Base-by-base conservation (phyloP, 2,113 vertebrate genomes). In the Macaca fascicularis region DNA sequence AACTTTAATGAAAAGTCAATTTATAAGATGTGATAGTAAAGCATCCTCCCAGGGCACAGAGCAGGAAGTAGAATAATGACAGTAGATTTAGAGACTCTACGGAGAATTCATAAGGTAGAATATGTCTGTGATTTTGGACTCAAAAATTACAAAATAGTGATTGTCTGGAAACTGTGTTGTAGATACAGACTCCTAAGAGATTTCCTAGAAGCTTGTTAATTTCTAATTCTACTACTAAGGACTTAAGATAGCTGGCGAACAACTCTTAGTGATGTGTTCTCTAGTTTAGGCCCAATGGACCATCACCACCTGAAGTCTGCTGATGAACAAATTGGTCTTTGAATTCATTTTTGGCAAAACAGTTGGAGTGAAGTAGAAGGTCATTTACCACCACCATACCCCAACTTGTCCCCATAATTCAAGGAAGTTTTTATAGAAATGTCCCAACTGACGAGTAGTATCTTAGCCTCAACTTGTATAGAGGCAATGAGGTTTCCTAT, bases 401-500 rank as follows among this genome's bases (percentile, higher is more conserved):
- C 3, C 32, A 50, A 61, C 0, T 9, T 32, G 14, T 38, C 11
- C 5, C 8, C 30, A 57, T 30, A 55, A 17, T 23, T 27, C 27
- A 43, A 52, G 22, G 8, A 80, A 2, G 61, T 69, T 8, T 32
- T 50, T 19, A 6, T 14, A 83, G 25, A 55, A 22, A 13, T 35
- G 83, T 78, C 69, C 32, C 11, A 12, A 13, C 10, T 17, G 27
- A 14, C 83, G 25, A 27, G 38, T 48, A 40, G 23, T 40, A 16
- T 35, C 5, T 25, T 69, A 72, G n/a, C 27, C 17, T 32, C 52
- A 72, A 27, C 3, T 83, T 72, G 16, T 72, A 35, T 2, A 45
- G 79, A n/a, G 2, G 4, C 1, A 22, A 43, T 6, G 3, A 17
- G 11, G 8, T 80, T 23, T 17, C 23, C 2, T 12, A 1, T 17